These are phyloP conservation scores for Anniella stebbinsi DNA, from an alignment of 2,797 vertebrate genomes.

Conservation along the genomic window DNA sequence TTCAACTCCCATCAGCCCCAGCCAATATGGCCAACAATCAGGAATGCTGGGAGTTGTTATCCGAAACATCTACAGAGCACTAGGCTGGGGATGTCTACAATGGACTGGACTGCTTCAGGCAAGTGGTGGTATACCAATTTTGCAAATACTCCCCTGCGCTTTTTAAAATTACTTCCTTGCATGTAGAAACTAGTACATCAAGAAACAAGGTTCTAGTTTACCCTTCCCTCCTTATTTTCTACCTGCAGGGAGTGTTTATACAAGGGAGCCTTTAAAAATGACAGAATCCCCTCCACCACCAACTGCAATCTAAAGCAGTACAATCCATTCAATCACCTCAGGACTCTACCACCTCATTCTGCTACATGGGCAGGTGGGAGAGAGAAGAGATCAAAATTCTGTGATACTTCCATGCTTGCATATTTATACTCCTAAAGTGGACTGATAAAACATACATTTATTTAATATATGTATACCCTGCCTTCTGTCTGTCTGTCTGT, in stretches of 20 bases:
- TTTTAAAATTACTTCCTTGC: neutral
- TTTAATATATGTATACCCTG: neutral
- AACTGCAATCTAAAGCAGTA: neutral
- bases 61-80: too few species aligned
- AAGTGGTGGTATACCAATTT: neutral
- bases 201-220: too few species aligned
- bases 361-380: neutral
- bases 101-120: neutral
- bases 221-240: neutral
- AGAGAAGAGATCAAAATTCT: neutral
- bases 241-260: neutral
- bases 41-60: too few species aligned
- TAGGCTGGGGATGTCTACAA: too few species aligned
- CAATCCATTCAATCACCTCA: neutral
- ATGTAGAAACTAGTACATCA: neutral
- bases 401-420: neutral
- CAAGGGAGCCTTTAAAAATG: neutral
- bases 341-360: neutral
- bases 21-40: too few species aligned
- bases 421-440: neutral
- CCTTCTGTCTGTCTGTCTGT: too few species aligned
- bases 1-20: too few species aligned
- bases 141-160: neutral
- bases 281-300: neutral
- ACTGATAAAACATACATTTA: neutral